phyloP scores from a whole-genome alignment of 2,888 invertebrate species.

The Cephus sareptanus region DNA sequence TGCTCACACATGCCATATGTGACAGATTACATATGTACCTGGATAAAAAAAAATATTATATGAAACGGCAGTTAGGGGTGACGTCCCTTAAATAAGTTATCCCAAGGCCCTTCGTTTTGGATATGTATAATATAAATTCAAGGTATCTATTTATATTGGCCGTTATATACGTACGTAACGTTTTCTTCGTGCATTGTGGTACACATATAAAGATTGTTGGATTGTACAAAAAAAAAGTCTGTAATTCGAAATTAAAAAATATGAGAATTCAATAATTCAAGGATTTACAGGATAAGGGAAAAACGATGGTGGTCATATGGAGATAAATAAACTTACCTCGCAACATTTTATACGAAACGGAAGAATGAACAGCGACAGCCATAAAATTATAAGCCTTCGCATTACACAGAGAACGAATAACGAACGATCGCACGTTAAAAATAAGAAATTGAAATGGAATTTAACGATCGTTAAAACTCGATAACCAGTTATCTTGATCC shows the following conservation, averaged over 20 bases:
- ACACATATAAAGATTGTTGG: not conserved
- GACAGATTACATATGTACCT: not conserved
- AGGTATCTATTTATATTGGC: slow-evolving; percentile 1
- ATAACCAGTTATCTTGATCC: slow-evolving; percentile 7
- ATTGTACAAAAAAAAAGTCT: not conserved
- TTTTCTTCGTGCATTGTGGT: not conserved
- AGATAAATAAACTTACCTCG: not conserved
- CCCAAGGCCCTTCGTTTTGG: slow-evolving; percentile 27
- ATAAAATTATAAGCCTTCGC: not conserved
- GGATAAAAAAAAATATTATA: not conserved
- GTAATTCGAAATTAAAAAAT: not conserved
- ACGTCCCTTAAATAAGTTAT: slow-evolving; percentile 37
- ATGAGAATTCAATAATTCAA: not conserved
- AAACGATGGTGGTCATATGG: not conserved
- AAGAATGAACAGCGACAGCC: not conserved
- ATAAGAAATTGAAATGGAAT: slow-evolving; percentile 8
- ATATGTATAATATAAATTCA: slow-evolving; percentile 16
- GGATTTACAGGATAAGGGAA: not conserved
- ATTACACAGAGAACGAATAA: not conserved
- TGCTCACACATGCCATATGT: not conserved
- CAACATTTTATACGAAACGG: not conserved
- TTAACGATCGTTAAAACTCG: slow-evolving; percentile 5
- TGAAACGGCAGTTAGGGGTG: not conserved
- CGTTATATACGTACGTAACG: not conserved
- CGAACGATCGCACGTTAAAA: not conserved